Evolutionary conservation across 1,140 invertebrate genomes (phyloP).

Genomic region (Orchestia grillus): DNA sequence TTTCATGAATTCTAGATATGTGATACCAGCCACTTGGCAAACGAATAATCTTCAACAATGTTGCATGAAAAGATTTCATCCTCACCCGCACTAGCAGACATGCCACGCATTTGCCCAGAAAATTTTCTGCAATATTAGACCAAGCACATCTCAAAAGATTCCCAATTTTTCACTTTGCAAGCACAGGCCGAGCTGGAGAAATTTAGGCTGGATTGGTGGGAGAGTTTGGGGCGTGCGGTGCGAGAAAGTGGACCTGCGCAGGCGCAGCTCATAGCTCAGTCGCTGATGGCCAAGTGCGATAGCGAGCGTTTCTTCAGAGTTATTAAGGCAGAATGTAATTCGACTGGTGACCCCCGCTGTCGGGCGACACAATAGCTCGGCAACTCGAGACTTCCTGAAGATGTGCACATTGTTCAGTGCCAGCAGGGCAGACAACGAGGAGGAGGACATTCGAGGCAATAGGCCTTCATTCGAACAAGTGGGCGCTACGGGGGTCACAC

Average conservation of each 20-base stretch:
- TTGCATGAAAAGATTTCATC: not conserved
- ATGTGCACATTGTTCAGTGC: constrained; percentile 28
- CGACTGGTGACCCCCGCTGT: constrained; percentile 21
- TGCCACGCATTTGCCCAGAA: not conserved
- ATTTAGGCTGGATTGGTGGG: not conserved
- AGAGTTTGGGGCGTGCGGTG: not conserved
- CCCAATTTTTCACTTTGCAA: not conserved
- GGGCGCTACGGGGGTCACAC: not conserved
- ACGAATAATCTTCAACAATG: not conserved
- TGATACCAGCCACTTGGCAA: not conserved
- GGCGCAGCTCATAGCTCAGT: constrained; percentile 12
- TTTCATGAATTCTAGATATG: not conserved
- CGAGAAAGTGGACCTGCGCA: not conserved
- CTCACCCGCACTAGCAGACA: no score
- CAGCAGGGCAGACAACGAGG: not conserved
- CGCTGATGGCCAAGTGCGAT: constrained; percentile 30
- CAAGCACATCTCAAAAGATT: not conserved
- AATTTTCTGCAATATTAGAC: not conserved
- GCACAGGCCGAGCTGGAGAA: not conserved
- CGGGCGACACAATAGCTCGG: constrained; percentile 6
- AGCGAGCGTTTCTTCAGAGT: constrained; percentile 22
- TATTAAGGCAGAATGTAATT: constrained; percentile 47
- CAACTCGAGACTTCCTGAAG: constrained; percentile 39
- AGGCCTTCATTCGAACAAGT: not conserved
- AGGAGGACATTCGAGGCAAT: not conserved